A percentile compares a stretch with the other conserved stretches of the same genome.
phyloP scores from a whole-genome alignment of 2,113 vertebrate genomes.

The Malurus alboscapulatus region DNA sequence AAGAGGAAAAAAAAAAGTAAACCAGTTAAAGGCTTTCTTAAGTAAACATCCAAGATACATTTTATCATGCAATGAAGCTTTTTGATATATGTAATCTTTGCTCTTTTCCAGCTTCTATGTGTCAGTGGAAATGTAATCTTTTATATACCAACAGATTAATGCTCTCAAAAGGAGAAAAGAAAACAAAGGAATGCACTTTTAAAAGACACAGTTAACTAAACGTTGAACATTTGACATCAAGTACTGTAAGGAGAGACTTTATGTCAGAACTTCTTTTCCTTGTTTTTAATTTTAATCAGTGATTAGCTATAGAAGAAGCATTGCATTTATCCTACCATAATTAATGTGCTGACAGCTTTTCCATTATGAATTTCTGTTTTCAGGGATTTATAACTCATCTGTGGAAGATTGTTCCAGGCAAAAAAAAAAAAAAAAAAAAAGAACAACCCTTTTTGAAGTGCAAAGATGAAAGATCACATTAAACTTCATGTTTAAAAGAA shows the following conservation, averaged over 20 bases:
- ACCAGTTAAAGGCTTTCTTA: constrained; percentile 10
- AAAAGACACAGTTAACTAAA: background rate
- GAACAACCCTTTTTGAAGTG: constrained; percentile 26
- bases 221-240: background rate
- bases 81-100: background rate
- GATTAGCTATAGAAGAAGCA: background rate
- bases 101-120: background rate
- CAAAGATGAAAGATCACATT: constrained; percentile 48
- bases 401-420: background rate
- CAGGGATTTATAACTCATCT: constrained; percentile 4
- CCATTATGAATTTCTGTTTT: constrained; percentile 25
- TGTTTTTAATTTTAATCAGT: constrained; percentile 2
- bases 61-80: background rate
- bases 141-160: background rate
- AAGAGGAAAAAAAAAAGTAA: background rate
- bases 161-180: background rate
- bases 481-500: constrained; percentile 24
- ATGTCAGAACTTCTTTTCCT: background rate
- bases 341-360: constrained; percentile 21
- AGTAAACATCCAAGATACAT: background rate
- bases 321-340: background rate
- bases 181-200: background rate
- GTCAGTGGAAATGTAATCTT: background rate
- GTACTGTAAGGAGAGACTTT: background rate
- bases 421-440: background rate